A percentile compares a stretch with the other conserved stretches of the same genome.
Evolutionary conservation across 92 coral and sea anemone species (phyloP).

Genomic region (Porites lobata): DNA sequence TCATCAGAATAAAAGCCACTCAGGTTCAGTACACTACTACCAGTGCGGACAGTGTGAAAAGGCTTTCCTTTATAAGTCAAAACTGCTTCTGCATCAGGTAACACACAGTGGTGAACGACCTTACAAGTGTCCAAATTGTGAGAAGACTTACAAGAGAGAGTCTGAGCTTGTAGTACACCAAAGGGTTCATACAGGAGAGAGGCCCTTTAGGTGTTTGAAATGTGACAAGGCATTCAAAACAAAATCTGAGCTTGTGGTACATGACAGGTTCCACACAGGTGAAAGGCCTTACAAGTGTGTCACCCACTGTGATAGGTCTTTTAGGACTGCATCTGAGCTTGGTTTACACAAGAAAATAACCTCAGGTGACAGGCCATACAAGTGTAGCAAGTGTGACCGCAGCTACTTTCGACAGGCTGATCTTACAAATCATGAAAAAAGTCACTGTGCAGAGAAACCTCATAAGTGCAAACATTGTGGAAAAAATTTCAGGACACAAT

Average conservation of each 20-base stretch:
- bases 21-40: constrained; percentile 24
- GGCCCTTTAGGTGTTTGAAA: constrained; percentile 28
- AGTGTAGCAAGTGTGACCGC: constrained; percentile 28
- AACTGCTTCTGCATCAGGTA: constrained; percentile 53
- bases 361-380: constrained; percentile 33
- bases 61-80: constrained; percentile 52
- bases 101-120: constrained; percentile 45
- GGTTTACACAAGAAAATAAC: constrained; percentile 43
- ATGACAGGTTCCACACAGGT: constrained; percentile 49
- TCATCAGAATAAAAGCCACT: neutral
- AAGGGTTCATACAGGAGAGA: constrained; percentile 54
- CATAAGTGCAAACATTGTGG: constrained; percentile 35
- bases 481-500: constrained; percentile 21
- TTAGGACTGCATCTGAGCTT: constrained; percentile 55
- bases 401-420: constrained; percentile 34
- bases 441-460: constrained; percentile 32
- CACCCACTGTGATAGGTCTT: constrained; percentile 42
- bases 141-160: constrained; percentile 45
- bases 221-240: constrained; percentile 53
- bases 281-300: constrained; percentile 48
- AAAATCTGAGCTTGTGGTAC: constrained; percentile 50
- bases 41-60: constrained; percentile 41
- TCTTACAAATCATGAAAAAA: constrained; percentile 38
- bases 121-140: constrained; percentile 33
- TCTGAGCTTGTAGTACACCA: constrained; percentile 54